Conservation (phyloP, 2,797 vertebrate species). For the Lerista edwardsae region DNA sequence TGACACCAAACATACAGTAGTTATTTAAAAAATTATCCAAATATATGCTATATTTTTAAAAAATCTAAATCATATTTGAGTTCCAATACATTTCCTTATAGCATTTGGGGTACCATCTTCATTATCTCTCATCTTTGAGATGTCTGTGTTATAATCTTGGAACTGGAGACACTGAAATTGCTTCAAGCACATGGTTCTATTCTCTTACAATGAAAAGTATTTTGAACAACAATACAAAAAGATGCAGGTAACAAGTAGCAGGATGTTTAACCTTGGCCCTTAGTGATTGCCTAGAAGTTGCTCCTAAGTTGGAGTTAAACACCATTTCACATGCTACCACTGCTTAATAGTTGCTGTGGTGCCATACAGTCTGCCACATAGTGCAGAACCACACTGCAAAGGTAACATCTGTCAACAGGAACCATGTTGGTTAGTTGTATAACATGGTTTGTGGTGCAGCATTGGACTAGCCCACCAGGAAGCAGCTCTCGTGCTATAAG, state of each 20-base stretch:
- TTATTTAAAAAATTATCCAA: not conserved
- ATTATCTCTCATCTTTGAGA: not conserved
- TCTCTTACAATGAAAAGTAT: not conserved
- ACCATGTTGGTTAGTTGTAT: not conserved
- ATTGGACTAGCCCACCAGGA: not conserved
- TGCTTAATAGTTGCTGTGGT: not conserved
- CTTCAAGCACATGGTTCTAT: not conserved
- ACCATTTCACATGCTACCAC: not conserved
- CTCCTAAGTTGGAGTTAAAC: too few relatives aligned
- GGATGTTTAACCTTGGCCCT: not conserved
- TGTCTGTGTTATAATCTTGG: not conserved
- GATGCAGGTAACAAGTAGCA: not conserved
- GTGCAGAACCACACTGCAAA: not conserved
- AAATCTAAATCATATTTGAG: too few relatives aligned
- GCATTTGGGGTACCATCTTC: not conserved
- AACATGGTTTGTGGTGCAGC: not conserved
- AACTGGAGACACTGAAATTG: not conserved
- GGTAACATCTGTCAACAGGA: not conserved
- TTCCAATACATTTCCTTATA: not conserved
- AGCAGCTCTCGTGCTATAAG: too few relatives aligned
- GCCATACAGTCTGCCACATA: too few relatives aligned
- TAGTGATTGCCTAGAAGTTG: too few relatives aligned
- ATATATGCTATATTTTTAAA: too few relatives aligned
- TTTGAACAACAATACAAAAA: not conserved
- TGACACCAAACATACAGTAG: not conserved